Evolutionary conservation across 2,797 vertebrate species (phyloP).

Genomic region (Enteromius anoplus): DNA sequence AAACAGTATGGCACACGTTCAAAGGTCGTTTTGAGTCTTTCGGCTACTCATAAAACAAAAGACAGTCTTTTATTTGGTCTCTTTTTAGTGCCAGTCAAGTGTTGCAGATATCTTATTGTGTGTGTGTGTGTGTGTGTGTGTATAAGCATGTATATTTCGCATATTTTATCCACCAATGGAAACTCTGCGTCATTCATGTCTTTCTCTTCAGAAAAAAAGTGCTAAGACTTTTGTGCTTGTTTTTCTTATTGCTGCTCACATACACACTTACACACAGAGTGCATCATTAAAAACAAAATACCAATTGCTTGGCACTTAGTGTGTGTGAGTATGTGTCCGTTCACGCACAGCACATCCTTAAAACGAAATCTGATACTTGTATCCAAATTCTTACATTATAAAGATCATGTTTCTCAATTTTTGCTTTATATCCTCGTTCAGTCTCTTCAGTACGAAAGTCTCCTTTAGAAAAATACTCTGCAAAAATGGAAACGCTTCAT

Average conservation of each 20-base stretch:
- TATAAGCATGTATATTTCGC: constrained; percentile 2
- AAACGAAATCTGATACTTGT: constrained; percentile 16
- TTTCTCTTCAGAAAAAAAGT: constrained; percentile 40
- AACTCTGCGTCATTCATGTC: neutral
- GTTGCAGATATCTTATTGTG: constrained; percentile 51
- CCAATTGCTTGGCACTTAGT: constrained; percentile 4
- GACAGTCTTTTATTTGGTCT: constrained; percentile 69
- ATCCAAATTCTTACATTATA: constrained; percentile 26
- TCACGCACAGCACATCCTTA: constrained; percentile 8
- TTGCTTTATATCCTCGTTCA: neutral
- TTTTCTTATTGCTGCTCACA: constrained; percentile 33
- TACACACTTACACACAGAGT: constrained; percentile 28
- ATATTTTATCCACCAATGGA: neutral
- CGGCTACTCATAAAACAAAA: constrained; percentile 54
- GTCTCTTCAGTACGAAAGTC: constrained; percentile 9
- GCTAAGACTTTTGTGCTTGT: constrained; percentile 28
- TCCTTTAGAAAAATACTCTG: constrained; percentile 61
- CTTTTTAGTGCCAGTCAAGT: constrained; percentile 69
- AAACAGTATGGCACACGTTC: constrained; percentile 4
- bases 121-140: constrained; percentile 9
- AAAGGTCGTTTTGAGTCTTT: constrained; percentile 18
- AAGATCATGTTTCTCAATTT: neutral
- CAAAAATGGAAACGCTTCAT: constrained; percentile 33
- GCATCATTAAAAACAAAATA: constrained; percentile 27
- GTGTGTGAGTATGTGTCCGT: neutral